These are phyloP conservation scores for Cryptops parisi DNA, from an alignment of 2,888 invertebrate genomes.

Conservation along the genomic window DNA sequence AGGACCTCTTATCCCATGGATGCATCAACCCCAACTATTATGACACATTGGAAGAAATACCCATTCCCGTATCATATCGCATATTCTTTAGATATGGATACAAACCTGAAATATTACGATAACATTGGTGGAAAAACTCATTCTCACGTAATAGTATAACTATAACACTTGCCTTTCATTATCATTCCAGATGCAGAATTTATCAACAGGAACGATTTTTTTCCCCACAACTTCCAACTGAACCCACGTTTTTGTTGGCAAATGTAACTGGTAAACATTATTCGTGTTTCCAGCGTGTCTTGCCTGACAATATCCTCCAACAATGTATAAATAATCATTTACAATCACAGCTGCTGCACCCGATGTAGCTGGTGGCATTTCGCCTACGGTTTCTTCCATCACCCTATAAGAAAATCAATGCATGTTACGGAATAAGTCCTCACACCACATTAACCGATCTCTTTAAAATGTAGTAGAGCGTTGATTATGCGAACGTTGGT, in stretches of 20 bases:
- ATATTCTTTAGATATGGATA: no score
- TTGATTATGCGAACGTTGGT: no score
- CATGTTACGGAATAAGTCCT: no score
- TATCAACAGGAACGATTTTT: background rate
- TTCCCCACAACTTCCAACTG: background rate
- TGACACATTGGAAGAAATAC: no score
- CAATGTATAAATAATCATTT: constrained; percentile 25
- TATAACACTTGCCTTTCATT: background rate
- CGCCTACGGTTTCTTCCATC: constrained; percentile 15
- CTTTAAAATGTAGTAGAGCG: no score
- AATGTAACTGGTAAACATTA: background rate
- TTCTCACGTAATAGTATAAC: no score
- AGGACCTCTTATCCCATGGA: no score
- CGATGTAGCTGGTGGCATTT: constrained; percentile 26
- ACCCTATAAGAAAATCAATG: constrained; percentile 2
- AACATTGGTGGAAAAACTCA: no score
- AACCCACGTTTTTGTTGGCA: background rate
- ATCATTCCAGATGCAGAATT: background rate
- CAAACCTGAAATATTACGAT: no score
- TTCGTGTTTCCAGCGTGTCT: background rate
- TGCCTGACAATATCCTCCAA: constrained; percentile 26
- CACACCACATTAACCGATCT: no score
- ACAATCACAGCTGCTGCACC: constrained; percentile 26
- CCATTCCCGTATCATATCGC: no score
- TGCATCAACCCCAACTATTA: no score